phyloP scores from a whole-genome alignment of 2,113 vertebrate species.

The Urocitellus parryii region DNA sequence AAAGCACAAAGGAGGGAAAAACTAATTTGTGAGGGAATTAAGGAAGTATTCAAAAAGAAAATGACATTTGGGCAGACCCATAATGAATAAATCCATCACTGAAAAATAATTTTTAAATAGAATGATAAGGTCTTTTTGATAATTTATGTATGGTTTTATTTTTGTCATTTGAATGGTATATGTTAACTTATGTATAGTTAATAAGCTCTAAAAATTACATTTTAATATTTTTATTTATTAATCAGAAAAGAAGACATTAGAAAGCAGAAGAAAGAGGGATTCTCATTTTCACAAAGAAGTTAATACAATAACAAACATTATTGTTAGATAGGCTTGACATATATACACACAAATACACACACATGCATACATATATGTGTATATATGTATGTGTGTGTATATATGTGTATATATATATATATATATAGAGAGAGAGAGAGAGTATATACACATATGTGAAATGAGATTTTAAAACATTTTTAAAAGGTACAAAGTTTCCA shows the following conservation, averaged over 20 bases:
- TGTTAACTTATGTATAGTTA: not conserved
- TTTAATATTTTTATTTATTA: constrained; percentile 25
- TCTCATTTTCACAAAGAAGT: not conserved
- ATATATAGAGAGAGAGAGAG: too few relatives aligned
- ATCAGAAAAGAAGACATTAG: not conserved
- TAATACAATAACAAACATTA: not conserved
- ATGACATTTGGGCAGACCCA: not conserved
- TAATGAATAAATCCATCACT: not conserved
- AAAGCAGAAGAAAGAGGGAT: not conserved
- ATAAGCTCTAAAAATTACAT: not conserved
- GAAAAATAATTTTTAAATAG: not conserved
- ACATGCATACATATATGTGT: not conserved
- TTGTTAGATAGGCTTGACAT: not conserved
- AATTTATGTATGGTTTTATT: not conserved
- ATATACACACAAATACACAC: not conserved
- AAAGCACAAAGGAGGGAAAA: not conserved
- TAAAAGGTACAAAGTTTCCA: not conserved
- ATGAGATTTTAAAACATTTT: not conserved
- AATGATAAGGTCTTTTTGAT: not conserved
- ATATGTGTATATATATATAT: not conserved
- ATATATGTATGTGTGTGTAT: not conserved
- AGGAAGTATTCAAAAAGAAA: not conserved
- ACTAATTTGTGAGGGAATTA: not conserved
- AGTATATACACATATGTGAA: not conserved
- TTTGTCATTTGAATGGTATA: not conserved